Conservation (phyloP, 2,113 vertebrate species). For the Pelodiscus sinensis region DNA sequence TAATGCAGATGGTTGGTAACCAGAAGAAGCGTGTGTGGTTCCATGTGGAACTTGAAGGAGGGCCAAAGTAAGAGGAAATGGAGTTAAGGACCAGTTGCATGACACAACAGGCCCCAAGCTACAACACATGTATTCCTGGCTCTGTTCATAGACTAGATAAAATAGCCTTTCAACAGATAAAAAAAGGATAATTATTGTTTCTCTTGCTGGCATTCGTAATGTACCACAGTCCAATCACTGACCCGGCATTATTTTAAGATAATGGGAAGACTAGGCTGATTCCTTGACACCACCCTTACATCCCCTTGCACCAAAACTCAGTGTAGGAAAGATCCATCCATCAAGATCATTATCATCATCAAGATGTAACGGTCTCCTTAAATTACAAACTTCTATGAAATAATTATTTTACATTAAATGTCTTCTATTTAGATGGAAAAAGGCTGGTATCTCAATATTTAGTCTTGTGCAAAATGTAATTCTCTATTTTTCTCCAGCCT, state of each 20-base stretch:
- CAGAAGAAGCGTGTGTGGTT: rapidly evolving
- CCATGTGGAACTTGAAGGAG: not conserved
- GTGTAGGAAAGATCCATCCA: not conserved
- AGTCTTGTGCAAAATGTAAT: not conserved
- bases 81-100: not conserved
- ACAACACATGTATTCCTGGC: not conserved
- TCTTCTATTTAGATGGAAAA: not conserved
- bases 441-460: not conserved
- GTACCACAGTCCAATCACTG: not conserved
- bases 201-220: not conserved
- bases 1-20: not conserved
- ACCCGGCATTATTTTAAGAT: not conserved
- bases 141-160: not conserved
- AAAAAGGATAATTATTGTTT: not conserved
- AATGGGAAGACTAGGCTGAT: not conserved
- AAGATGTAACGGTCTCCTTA: not conserved
- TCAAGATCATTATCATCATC: not conserved
- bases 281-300: not conserved
- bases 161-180: not conserved
- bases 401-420: not conserved
- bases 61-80: no score
- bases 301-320: not conserved
- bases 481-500: not conserved
- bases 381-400: not conserved
- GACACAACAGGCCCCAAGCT: not conserved